Evolutionary conservation across 1,140 invertebrate genomes (phyloP).

Genomic region (Eufriesea mexicana): DNA sequence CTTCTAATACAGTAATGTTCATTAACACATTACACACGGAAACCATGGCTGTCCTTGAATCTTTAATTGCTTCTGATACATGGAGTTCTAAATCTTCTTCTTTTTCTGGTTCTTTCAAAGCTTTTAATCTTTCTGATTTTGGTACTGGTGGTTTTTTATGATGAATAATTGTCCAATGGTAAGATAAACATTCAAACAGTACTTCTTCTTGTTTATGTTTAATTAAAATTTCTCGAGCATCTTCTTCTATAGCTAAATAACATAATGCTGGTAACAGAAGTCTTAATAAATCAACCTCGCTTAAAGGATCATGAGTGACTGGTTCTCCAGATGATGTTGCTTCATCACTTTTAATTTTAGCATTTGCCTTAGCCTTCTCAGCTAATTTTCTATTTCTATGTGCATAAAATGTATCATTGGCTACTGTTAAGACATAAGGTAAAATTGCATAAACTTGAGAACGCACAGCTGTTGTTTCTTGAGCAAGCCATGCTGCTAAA

Average conservation of each 20-base stretch:
- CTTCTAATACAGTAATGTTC: slow-evolving; percentile 94
- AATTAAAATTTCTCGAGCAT: slow-evolving; percentile 90
- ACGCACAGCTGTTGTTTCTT: slow-evolving; percentile 95
- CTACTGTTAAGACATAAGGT: slow-evolving; percentile 89
- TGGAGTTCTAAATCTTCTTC: slow-evolving; percentile 85
- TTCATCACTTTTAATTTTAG: slow-evolving; percentile 82
- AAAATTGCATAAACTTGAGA: slow-evolving; percentile 90
- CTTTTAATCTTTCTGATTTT: slow-evolving; percentile 89
- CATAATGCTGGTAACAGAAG: slow-evolving; percentile 93
- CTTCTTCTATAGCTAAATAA: slow-evolving; percentile 94
- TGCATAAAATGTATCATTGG: slow-evolving; percentile 92
- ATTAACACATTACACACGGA: slow-evolving; percentile 95
- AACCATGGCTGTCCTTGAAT: slow-evolving; percentile 91
- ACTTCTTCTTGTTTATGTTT: slow-evolving; percentile 91
- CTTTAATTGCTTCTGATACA: slow-evolving; percentile 90
- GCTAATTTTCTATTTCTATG: slow-evolving; percentile 84
- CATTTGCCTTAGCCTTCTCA: slow-evolving; percentile 86
- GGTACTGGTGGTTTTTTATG: slow-evolving; percentile 92
- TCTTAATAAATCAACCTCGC: slow-evolving; percentile 88
- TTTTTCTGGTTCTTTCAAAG: slow-evolving; percentile 87
- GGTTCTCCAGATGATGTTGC: slow-evolving; percentile 70
- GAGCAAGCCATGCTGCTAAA: slow-evolving; percentile 93
- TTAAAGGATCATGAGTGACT: slow-evolving; percentile 84
- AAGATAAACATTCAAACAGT: slow-evolving; percentile 89
- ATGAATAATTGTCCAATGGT: slow-evolving; percentile 93